Base-by-base conservation (phyloP, 2,888 invertebrate species). In the Yponomeuta plumbellus region DNA sequence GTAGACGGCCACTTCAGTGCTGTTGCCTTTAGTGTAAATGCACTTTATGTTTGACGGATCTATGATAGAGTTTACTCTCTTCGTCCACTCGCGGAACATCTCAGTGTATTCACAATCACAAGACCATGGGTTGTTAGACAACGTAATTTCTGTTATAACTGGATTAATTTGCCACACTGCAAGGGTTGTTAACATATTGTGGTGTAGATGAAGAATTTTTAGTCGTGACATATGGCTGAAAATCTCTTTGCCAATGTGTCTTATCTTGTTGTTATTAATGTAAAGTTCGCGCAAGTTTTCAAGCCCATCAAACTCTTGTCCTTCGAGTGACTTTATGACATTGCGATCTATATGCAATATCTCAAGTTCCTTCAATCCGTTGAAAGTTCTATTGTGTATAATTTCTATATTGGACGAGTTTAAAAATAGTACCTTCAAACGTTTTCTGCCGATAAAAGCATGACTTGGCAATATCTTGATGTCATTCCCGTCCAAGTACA, bases 401-500 rank as follows among this genome's bases (percentile, higher is more conserved):
- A 92, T 88, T 81, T 96, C 95, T 74, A 97, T 94, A 77, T 95
- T 94, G 39, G 96, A 96, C 65, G 94, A 93, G 81, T 97, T 97
- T 70, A 97, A 86, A 81, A 94, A 96, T 66, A 97, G 84, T 69
- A 95, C 92, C 79, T 94, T 94, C 68, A 97, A 89, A 74, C 95
- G 94, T 86, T 96, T 96, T 72, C 96, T 92, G 5, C 96, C 97
- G 73, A 97, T 95, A 84, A 97, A 97, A 59, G 96, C 95, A 86
- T 97, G 96, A 83, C 95, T 95, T 72, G 94, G 93, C 67, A 97
- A 92, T 67, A 93, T 92, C 75, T 94, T 93, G 74, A 97, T 92
- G 80, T 95, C 94, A 84, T 97, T 96, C 70, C 97, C 97, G 82
- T 97, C 97, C 70, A 97, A 91, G 79, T 96, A 96, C 71, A 97